Conservation (phyloP, 2,113 vertebrate genomes). For the Carlito syrichta region DNA sequence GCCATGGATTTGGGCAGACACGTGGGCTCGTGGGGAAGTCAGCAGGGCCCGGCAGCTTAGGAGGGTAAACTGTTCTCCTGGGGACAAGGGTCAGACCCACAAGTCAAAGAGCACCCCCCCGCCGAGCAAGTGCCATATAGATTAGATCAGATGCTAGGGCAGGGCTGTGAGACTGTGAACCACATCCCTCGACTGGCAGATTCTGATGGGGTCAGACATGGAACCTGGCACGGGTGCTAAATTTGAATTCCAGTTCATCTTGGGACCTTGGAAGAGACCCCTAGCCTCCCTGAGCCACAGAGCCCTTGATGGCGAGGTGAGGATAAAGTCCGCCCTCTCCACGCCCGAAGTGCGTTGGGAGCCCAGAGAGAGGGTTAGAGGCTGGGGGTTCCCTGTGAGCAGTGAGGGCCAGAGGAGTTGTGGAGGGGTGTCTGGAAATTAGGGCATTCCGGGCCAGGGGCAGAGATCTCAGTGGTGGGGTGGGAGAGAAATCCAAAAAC, state of each 20-base stretch:
- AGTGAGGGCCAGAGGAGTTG: background rate
- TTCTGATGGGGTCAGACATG: background rate
- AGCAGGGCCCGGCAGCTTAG: background rate
- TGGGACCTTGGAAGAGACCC: background rate
- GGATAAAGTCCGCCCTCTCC: background rate
- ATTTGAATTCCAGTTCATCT: background rate
- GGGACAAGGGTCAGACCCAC: background rate
- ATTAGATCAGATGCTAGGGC: no score
- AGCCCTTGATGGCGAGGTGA: background rate
- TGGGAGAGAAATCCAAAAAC: background rate
- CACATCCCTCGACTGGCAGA: background rate
- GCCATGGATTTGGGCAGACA: background rate
- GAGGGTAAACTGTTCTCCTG: background rate
- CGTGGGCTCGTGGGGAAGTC: background rate
- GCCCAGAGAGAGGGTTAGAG: background rate
- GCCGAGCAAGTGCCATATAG: background rate
- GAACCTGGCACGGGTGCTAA: background rate
- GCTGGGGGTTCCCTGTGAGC: background rate
- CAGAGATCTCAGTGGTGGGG: background rate
- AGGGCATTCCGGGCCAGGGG: background rate
- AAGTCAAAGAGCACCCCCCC: background rate
- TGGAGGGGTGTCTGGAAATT: background rate
- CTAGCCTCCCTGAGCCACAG: background rate
- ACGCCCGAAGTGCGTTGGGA: background rate
- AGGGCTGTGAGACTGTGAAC: background rate